Evolutionary conservation across 2,888 invertebrate species (phyloP), one percentile per base, ranked within the genome.

Genomic region (Unio delphinus): DNA sequence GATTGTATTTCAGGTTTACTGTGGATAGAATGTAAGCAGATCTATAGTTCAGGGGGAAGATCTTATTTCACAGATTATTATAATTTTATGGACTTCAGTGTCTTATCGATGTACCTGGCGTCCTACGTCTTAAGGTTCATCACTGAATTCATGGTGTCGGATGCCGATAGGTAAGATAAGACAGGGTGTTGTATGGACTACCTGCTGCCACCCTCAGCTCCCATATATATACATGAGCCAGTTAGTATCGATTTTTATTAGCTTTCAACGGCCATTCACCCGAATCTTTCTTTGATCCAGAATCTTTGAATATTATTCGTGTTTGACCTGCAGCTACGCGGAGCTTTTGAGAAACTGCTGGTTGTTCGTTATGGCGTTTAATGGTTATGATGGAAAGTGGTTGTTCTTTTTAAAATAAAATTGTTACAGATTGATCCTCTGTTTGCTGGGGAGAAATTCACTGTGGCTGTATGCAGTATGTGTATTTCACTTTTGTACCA

Each of bases 21-120:
- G 61, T 89, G 89, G 87, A 89, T 88, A 78, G 90, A 90, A 76
- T 88, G 89, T 80, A 90, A 90, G 79, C 89, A 89, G 74, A 85
- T 90, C 60, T 89, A 89, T 80, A 83, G 78, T 79, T 85, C 86
- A 68, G 89, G 89, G 61, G 84, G 88, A 54, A 76, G 87, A 45
- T 85, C 85, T n/a, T 89, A 89, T 76, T 77, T 89, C 61, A 86
- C 86, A 64, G 87, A 89, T 76, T 87, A 88, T 73, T 89, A 89
- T 78, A 90, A 89, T 79, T 86, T 85, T 64, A 86, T 89, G 79
- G 89, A 89, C 78, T 90, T 89, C 74, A 84, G 85, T 64, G 88
- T 89, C 28, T 80, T 90, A 28, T 87, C 89, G 15, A 87, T 90
- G 83, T 90, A 90, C 76, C 76, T 90, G 60, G 87, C 89, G n/a